Evolutionary conservation across 2,888 invertebrate species (phyloP).

Genomic region (Prosopocoilus inquinatus): DNA sequence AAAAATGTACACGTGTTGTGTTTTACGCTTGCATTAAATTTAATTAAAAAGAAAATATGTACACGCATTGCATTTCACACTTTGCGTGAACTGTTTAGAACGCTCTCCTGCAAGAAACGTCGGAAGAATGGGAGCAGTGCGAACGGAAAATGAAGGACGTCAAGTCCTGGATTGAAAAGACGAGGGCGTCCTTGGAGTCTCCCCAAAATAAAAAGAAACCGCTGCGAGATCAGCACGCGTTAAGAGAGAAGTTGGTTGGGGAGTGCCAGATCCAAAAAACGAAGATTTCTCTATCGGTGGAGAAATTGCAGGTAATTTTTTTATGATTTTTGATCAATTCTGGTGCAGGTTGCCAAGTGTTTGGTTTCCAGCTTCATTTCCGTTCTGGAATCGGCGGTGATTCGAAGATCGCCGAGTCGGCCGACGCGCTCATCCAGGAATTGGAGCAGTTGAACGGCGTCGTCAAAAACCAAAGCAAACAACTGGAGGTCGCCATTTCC

Average conservation of each 20-base stretch:
- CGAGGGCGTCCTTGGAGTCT: constrained; percentile 72
- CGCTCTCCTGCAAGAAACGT: constrained; percentile 83
- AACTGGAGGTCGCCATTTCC: constrained; percentile 72
- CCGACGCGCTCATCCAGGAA: constrained; percentile 66
- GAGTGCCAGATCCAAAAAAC: constrained; percentile 88
- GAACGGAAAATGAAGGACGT: constrained; percentile 91
- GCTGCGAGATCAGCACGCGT: constrained; percentile 79
- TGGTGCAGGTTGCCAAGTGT: neutral
- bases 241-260: constrained; percentile 81
- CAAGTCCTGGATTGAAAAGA: constrained; percentile 85
- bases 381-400: constrained; percentile 80
- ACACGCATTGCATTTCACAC: too few relatives aligned
- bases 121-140: constrained; percentile 95
- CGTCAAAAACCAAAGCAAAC: constrained; percentile 63
- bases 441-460: constrained; percentile 65
- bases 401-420: constrained; percentile 70
- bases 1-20: too few relatives aligned
- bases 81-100: constrained; percentile 62
- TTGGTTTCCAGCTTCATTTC: constrained; percentile 69
- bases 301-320: constrained; percentile 87
- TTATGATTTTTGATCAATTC: constrained; percentile 39
- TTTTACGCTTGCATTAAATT: neutral
- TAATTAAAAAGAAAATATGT: too few relatives aligned
- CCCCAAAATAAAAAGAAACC: constrained; percentile 84
- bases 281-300: constrained; percentile 83